Evolutionary conservation across 64 coral and sea anemone species (phyloP).

Genomic region (Porites australiensis): DNA sequence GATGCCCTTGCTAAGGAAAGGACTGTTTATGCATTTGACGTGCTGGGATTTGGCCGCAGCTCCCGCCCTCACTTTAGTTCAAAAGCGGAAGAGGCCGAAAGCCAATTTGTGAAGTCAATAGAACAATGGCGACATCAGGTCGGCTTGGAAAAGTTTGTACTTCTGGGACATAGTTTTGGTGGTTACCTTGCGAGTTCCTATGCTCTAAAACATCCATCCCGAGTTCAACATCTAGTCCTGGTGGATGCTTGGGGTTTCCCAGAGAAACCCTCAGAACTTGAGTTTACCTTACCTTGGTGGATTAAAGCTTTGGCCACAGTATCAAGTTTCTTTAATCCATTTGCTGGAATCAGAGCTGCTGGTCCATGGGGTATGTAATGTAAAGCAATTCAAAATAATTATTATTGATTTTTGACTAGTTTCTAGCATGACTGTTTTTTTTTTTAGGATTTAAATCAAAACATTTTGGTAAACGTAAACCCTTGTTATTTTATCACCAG

Average conservation of each 20-base stretch:
- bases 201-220: slow-evolving; percentile 84
- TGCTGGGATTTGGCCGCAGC: slow-evolving; percentile 97
- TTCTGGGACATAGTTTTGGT: slow-evolving; percentile 95
- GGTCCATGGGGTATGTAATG: slow-evolving; percentile 90
- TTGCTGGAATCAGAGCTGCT: slow-evolving; percentile 89
- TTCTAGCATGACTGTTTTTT: not conserved
- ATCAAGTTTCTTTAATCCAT: slow-evolving; percentile 84
- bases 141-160: slow-evolving; percentile 91
- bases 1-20: slow-evolving; percentile 84
- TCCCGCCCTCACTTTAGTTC: slow-evolving; percentile 84
- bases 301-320: slow-evolving; percentile 79
- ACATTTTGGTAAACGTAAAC: too few species aligned
- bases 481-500: too few species aligned
- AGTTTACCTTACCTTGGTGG: slow-evolving; percentile 85
- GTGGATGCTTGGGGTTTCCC: slow-evolving; percentile 97
- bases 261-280: slow-evolving; percentile 81
- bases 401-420: not conserved
- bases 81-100: slow-evolving; percentile 72
- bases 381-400: not conserved
- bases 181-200: slow-evolving; percentile 90
- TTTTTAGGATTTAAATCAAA: too few species aligned
- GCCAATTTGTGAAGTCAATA: slow-evolving; percentile 88
- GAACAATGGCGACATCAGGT: slow-evolving; percentile 89
- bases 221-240: slow-evolving; percentile 86
- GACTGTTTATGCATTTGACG: slow-evolving; percentile 87